Base-by-base conservation (phyloP, 30 jellyfish, hydroid and myxozoan species). In the Cassiopea andromeda region DNA sequence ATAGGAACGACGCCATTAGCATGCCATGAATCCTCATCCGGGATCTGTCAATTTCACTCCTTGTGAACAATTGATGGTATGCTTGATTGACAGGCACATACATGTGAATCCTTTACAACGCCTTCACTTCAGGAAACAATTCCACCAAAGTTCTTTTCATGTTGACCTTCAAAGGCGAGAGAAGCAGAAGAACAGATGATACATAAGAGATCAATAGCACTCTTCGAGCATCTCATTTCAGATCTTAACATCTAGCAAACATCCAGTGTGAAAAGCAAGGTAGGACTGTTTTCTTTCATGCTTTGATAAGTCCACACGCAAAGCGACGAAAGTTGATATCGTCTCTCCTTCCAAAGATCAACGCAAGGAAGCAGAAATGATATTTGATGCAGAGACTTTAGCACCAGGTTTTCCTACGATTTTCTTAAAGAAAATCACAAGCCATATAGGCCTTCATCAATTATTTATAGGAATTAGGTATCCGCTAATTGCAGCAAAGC, bases 71-170 rank as follows among this genome's bases (percentile, higher is more conserved):
- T 87, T 71, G 81, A 66, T 78, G 94, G 94, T 87, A 87, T 87
- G 94, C 90, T 64, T 87, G 94, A 87, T 87, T 87, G 94, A 81
- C 94, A 87, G 94, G 77, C 80, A 76, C 82, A 87, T 87, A 78
- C 90, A 87, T 75, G 94, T 86, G 94, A 86, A 86, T 75, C 94
- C 94, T 76, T 87, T 87, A 74, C 87, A 87, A 87, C 94, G 94
- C 94, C 94, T 87, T 85, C 93, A 85, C 87, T 85, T 77, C 73
- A 87, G 94, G 94, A 87, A 87, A 61, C 94, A 79, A 46, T 77
- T 78, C 77, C 57, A 57, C 44, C 49, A 48, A 49, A 70, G 84
- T 46, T 70, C 91, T 83, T 83, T 83, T 83, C 76, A 61, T 18
- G 13, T 69, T 82, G 83, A 64, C 66, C 73, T 82, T 70, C 84